Evolutionary conservation across 2,113 vertebrate species (phyloP).

Genomic region (Silurus meridionalis): DNA sequence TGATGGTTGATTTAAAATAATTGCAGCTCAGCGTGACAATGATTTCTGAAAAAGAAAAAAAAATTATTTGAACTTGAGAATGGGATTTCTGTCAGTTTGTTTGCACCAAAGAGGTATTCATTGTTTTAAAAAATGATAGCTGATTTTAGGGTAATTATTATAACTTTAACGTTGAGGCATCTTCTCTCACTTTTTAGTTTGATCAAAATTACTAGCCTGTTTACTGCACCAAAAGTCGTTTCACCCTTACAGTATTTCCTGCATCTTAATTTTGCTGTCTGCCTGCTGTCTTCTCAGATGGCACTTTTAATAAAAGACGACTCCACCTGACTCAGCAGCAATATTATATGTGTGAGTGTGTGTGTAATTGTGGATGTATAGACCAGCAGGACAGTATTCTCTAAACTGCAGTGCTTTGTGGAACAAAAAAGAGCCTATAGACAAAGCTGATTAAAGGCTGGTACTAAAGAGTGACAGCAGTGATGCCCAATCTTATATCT

Average conservation of each 20-base stretch:
- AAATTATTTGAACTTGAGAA: neutral
- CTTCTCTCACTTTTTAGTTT: neutral
- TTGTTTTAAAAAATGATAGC: neutral
- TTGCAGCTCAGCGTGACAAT: neutral
- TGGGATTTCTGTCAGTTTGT: neutral
- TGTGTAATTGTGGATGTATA: neutral
- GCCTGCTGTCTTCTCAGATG: conserved; percentile 31
- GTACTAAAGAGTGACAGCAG: conserved; percentile 33
- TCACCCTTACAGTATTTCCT: conserved; percentile 8
- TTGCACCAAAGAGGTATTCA: neutral
- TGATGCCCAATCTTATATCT: conserved; percentile 32
- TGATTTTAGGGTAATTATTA: neutral
- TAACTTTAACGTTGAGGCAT: neutral
- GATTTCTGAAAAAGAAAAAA: conserved; percentile 5
- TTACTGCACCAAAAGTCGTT: conserved; percentile 9
- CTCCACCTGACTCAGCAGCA: conserved; percentile 28
- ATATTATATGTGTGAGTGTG: conserved; percentile 16
- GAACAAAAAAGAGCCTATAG: neutral
- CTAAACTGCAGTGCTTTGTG: conserved; percentile 25
- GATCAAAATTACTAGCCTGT: conserved; percentile 8
- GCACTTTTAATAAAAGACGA: neutral
- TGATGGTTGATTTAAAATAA: neutral
- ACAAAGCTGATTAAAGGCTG: conserved; percentile 42
- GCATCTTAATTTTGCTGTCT: conserved; percentile 39
- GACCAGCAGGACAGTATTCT: conserved; percentile 4